Evolutionary conservation across 1,140 invertebrate species (phyloP), one percentile per base, ranked within the genome.

Genomic region (Zaprionus ghesquierei): DNA sequence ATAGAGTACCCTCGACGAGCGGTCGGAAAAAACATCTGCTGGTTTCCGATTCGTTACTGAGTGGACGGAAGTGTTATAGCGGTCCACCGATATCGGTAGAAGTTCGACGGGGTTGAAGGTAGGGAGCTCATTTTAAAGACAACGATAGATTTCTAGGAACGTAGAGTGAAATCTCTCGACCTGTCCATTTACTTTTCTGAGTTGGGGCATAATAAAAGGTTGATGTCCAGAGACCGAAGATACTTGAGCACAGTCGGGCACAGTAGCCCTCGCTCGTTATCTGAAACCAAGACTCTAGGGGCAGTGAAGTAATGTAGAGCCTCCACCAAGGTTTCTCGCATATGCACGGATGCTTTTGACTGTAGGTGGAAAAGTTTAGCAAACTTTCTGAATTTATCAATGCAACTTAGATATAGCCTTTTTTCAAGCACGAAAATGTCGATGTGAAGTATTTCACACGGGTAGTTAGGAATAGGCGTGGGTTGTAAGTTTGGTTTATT

Each of bases 161-260:
- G 38, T 70, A 1, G 51, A 70, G 9, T 63, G 68, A 12, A 58
- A 62, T 9, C 38, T 35, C 6, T 69, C 58, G 8, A 69, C 18
- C 3, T 69, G 59, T 2, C 59, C 41, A 12, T 69, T 62, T 0
- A 56, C 44, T 51, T 10, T 56, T 31, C 10, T 64, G 53, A 13
- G 25, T 41, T 5, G 49, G 35, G 0, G 49, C 59, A 27, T 53
- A 33, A 8, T 68, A n/a, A 59, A 0, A 68, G 20, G 1, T 23
- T 2, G 10, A 59, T 59, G 3, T 33, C 31, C 6, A 55, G 13
- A n/a, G 38, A 46, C 29, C 29, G 15, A 8, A 60, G 6, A 22
- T 61, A 61, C 13, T 61, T 69, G 8, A 69, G 18, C 3, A 61
- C 56, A 18, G 56, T 61, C 2, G 54, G 54, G 33, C 46, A 59